Conservation (phyloP, 1,140 invertebrate genomes). For the Neotoxoptera formosana region DNA sequence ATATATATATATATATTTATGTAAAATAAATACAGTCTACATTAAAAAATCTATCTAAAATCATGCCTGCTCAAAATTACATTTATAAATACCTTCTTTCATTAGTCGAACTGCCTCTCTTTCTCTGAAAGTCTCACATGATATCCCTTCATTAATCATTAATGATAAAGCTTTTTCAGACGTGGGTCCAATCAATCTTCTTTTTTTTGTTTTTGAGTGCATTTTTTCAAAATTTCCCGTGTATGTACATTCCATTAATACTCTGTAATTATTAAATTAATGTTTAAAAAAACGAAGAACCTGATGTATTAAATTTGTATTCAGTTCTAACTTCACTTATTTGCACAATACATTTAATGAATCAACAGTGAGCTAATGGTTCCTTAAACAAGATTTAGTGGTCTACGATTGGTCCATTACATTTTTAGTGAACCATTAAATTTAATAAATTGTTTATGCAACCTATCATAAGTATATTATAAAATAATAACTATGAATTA, state of each 20-base stretch:
- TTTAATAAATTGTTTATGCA: too few species aligned
- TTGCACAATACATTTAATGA: background rate
- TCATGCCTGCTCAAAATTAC: too few species aligned
- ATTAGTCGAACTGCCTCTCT: background rate
- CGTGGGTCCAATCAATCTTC: background rate
- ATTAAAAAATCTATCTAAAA: too few species aligned
- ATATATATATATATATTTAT: too few species aligned
- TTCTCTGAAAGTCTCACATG: background rate
- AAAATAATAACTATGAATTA: background rate
- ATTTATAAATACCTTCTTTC: background rate
- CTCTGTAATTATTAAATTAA: background rate
- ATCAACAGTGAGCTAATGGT: too few species aligned
- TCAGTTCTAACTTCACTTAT: background rate
- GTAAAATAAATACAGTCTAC: too few species aligned
- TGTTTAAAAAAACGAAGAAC: too few species aligned
- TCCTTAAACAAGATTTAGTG: too few species aligned
- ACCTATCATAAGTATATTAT: too few species aligned
- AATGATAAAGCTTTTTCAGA: background rate
- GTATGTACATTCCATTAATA: background rate
- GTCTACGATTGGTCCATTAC: too few species aligned
- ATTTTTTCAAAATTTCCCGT: background rate
- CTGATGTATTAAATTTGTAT: background rate
- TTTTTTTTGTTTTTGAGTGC: background rate
- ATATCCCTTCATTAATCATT: background rate
- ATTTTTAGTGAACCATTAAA: too few species aligned